These are phyloP conservation scores for Tetrax tetrax DNA, from an alignment of 2,113 vertebrate species.

Conservation along the genomic window DNA sequence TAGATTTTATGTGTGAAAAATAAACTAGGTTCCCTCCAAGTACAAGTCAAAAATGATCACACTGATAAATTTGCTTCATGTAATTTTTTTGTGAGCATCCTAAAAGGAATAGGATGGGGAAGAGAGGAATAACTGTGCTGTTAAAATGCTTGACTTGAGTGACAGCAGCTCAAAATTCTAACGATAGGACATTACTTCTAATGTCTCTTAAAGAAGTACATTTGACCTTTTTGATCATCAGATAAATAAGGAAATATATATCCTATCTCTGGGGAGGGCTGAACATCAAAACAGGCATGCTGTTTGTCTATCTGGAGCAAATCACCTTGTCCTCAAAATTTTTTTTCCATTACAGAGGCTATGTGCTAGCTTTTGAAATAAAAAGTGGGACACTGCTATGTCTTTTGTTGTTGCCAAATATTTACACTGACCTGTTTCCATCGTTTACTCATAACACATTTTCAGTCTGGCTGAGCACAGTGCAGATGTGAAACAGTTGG, in stretches of 20 bases:
- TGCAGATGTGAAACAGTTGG: conserved; percentile 55
- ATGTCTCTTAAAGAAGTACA: not conserved
- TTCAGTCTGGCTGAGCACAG: conserved; percentile 8
- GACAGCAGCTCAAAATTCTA: not conserved
- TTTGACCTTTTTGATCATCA: conserved; percentile 19
- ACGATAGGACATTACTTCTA: not conserved
- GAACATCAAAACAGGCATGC: not conserved
- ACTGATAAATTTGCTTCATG: not conserved
- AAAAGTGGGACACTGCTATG: not conserved
- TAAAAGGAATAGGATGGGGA: not conserved
- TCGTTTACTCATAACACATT: conserved; percentile 39
- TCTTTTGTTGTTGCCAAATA: conserved; percentile 33
- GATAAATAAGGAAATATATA: conserved; percentile 23
- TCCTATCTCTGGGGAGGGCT: not conserved
- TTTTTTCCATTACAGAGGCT: not conserved
- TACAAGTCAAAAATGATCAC: not conserved
- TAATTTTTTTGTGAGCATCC: not conserved
- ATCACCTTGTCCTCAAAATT: not conserved
- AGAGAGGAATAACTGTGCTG: not conserved
- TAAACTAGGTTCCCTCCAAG: not conserved
- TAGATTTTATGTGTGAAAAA: not conserved
- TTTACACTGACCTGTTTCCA: conserved; percentile 57
- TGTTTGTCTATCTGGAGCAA: not conserved
- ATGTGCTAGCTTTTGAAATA: conserved; percentile 4
- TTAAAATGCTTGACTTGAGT: not conserved